phyloP scores from a whole-genome alignment of 2,113 vertebrate genomes.

The Colinus virginianus region DNA sequence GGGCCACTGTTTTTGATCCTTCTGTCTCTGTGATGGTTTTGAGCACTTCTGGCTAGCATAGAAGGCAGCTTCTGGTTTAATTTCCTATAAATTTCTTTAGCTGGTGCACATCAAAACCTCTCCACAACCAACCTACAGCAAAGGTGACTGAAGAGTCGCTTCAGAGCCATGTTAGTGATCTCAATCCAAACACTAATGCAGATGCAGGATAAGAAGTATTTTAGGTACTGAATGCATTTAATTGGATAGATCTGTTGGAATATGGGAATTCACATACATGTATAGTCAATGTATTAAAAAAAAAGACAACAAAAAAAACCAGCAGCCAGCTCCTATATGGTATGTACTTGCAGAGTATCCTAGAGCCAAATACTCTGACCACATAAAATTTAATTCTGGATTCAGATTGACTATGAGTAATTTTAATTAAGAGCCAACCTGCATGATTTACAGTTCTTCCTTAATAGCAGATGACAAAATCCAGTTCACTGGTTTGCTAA shows the following conservation, averaged over 20 bases:
- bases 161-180: not conserved
- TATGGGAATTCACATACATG: slow-evolving; percentile 25
- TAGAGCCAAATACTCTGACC: slow-evolving; percentile 49
- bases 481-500: slow-evolving; percentile 53
- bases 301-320: slow-evolving; percentile 52
- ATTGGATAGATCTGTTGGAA: not conserved
- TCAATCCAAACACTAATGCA: not conserved
- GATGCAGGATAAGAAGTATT: not conserved
- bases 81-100: not conserved
- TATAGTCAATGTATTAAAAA: slow-evolving; percentile 19
- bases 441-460: slow-evolving; percentile 67
- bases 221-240: slow-evolving; percentile 26
- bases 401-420: slow-evolving; percentile 64
- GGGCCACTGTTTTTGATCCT: not conserved
- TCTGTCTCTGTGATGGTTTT: not conserved
- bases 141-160: not conserved
- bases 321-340: not conserved
- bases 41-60: not conserved
- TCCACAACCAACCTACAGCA: not conserved
- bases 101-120: not conserved
- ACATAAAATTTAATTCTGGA: slow-evolving; percentile 57
- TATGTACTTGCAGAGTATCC: slow-evolving; percentile 33
- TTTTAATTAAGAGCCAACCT: slow-evolving; percentile 62
- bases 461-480: slow-evolving; percentile 70
- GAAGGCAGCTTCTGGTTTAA: not conserved